Conservation (phyloP, 2,113 vertebrate species). For the Corapipo altera region DNA sequence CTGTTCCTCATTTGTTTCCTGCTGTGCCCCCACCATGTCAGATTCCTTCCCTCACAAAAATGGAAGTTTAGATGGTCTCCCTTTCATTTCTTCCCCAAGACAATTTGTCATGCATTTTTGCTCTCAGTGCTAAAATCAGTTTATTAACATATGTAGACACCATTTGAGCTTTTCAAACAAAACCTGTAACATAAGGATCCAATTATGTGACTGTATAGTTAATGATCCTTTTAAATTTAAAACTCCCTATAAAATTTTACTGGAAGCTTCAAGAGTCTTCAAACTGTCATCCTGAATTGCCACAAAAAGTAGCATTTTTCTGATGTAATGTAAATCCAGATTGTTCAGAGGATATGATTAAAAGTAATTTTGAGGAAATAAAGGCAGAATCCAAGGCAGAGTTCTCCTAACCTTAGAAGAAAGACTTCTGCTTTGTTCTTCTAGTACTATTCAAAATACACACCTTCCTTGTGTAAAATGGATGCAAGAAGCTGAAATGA, state of each 20-base stretch:
- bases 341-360: background rate
- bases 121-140: background rate
- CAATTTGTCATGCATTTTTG: background rate
- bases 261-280: background rate
- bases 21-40: background rate
- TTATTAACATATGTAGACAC: background rate
- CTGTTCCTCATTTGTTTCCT: slow-evolving; percentile 46
- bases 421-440: background rate
- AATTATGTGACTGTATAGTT: background rate
- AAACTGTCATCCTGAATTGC: background rate
- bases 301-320: background rate
- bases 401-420: background rate
- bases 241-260: background rate
- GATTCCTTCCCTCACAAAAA: slow-evolving; percentile 16
- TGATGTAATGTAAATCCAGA: background rate
- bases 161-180: slow-evolving; percentile 4
- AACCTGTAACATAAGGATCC: background rate
- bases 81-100: slow-evolving; percentile 13
- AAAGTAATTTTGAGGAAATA: background rate
- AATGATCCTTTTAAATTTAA: slow-evolving; percentile 12
- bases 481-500: background rate
- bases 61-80: background rate
- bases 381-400: background rate
- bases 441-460: background rate
- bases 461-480: background rate